These are phyloP conservation scores for Aleiodes leptofemur DNA, from an alignment of 2,888 invertebrate genomes.

Conservation along the genomic window DNA sequence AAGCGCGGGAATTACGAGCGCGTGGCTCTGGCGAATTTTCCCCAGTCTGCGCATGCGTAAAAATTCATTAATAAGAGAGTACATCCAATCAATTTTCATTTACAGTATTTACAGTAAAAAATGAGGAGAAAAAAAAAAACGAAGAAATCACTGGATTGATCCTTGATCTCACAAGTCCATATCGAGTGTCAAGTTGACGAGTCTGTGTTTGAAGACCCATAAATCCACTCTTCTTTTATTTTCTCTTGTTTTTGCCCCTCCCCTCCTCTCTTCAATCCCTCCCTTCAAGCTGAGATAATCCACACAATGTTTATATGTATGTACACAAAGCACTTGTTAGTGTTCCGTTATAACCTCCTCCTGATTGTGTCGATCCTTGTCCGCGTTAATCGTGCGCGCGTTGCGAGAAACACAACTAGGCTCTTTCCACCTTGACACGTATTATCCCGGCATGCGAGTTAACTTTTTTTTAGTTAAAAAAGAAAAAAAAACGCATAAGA, in stretches of 20 bases:
- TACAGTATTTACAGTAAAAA: background rate
- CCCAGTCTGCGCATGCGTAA: slow-evolving; percentile 2
- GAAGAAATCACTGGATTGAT: background rate
- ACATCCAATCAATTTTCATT: slow-evolving; percentile 8
- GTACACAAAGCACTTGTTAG: slow-evolving; percentile 18
- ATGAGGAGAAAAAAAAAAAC: background rate
- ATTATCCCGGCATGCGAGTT: slow-evolving; percentile 58
- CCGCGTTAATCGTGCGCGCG: slow-evolving; percentile 43
- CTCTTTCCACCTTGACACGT: slow-evolving; percentile 66
- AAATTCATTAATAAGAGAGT: slow-evolving; percentile 14
- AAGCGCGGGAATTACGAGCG: background rate
- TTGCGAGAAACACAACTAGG: slow-evolving; percentile 50
- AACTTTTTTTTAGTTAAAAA: background rate
- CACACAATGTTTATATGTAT: slow-evolving; percentile 8
- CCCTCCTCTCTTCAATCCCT: background rate
- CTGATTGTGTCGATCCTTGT: slow-evolving; percentile 44
- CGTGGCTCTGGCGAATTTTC: background rate
- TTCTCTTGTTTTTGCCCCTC: slow-evolving; percentile 6
- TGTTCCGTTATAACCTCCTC: slow-evolving; percentile 34
- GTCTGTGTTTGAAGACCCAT: slow-evolving; percentile 30
- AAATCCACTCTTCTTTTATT: background rate
- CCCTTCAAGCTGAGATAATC: background rate
- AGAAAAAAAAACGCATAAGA: slow-evolving; percentile 18
- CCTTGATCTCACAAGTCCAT: slow-evolving; percentile 4
- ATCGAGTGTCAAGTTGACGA: slow-evolving; percentile 27